phyloP scores from a whole-genome alignment of 2,888 invertebrate genomes.

The Drosophila yooni region DNA sequence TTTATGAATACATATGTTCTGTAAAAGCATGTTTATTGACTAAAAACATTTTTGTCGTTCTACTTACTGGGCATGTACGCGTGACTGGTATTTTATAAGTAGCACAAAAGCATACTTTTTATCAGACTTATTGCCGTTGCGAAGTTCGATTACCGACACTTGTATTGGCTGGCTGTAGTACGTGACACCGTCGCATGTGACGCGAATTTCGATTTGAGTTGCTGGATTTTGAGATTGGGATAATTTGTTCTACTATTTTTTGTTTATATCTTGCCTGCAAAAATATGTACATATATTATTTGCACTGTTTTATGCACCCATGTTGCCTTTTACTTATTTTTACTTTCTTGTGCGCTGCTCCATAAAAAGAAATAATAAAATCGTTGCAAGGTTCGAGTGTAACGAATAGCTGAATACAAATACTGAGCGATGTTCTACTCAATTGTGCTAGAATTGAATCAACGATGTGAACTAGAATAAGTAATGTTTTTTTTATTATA shows the following conservation, averaged over 20 bases:
- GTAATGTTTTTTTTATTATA: not conserved
- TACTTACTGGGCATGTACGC: conserved; percentile 4
- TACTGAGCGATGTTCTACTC: conserved; percentile 32
- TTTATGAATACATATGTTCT: not conserved
- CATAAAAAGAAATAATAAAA: not conserved
- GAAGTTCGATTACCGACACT: conserved; percentile 65
- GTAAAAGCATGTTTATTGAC: not conserved
- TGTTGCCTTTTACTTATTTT: conserved; percentile 35
- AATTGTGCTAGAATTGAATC: conserved; percentile 19
- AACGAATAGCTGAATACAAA: not conserved
- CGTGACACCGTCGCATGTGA: conserved; percentile 68
- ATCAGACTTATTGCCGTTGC: conserved; percentile 37
- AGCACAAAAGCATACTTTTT: conserved; percentile 9
- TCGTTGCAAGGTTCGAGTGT: conserved; percentile 4
- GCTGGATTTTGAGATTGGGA: conserved; percentile 7
- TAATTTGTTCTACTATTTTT: conserved; percentile 15
- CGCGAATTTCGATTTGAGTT: conserved; percentile 63
- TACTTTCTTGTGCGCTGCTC: conserved; percentile 6
- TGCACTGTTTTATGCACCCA: conserved; percentile 33
- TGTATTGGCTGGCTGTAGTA: conserved; percentile 39
- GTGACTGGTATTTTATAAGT: not conserved
- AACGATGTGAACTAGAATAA: conserved; percentile 25
- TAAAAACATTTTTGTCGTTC: conserved; percentile 26
- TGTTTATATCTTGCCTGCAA: conserved; percentile 17
- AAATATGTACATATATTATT: conserved; percentile 40